Conservation (phyloP, 2,113 vertebrate species). For the Callionymus lyra region DNA sequence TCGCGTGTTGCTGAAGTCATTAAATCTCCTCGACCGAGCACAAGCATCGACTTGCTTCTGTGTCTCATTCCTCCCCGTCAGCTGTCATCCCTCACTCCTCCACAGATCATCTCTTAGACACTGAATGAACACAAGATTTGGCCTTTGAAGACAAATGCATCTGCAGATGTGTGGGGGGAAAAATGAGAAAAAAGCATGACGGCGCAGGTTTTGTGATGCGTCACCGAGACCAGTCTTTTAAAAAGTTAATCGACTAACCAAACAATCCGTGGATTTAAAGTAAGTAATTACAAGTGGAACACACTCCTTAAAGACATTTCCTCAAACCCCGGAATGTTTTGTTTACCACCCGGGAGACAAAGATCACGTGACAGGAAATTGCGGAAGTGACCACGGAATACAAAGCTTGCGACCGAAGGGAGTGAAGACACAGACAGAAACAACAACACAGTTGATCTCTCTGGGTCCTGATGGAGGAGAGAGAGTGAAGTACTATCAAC, state of each 20-base stretch:
- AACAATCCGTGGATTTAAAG: no score
- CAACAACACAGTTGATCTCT: slow-evolving; percentile 30
- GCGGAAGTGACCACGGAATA: slow-evolving; percentile 45
- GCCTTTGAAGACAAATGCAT: slow-evolving; percentile 1
- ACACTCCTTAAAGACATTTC: background rate
- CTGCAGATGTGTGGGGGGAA: background rate
- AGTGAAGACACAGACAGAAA: slow-evolving; percentile 29
- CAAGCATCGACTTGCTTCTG: slow-evolving; percentile 41
- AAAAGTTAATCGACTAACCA: no score
- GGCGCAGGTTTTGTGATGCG: slow-evolving; percentile 1
- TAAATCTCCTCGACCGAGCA: slow-evolving; percentile 10
- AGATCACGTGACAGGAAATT: slow-evolving; percentile 51
- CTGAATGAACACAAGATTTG: slow-evolving; percentile 9
- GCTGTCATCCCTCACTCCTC: slow-evolving; percentile 7
- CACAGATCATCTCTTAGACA: background rate
- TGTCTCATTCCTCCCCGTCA: slow-evolving; percentile 26
- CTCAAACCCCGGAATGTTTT: slow-evolving; percentile 17
- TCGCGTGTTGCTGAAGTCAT: slow-evolving; percentile 3
- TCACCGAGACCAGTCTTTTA: no score
- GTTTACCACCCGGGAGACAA: slow-evolving; percentile 23
- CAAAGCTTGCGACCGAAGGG: slow-evolving; percentile 23
- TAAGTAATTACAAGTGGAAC: no score
- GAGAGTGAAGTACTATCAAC: no score
- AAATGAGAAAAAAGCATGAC: slow-evolving; percentile 8
- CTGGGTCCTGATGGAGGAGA: no score